phyloP scores from a whole-genome alignment of 1,140 invertebrate species.

The Aphelenchoides fujianensis region DNA sequence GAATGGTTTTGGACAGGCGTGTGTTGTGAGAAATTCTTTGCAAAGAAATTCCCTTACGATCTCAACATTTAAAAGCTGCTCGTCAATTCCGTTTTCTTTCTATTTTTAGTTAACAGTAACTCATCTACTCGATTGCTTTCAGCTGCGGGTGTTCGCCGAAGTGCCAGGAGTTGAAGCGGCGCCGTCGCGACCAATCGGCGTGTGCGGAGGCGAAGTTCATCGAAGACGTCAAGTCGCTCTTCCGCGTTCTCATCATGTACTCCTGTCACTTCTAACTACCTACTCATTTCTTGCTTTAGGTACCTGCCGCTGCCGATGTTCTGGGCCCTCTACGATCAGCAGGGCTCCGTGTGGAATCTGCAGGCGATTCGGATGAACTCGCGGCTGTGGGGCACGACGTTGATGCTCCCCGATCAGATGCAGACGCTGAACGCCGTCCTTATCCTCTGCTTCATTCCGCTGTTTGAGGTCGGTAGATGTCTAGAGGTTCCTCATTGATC shows the following conservation, averaged over 20 bases:
- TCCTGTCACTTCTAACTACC: no score
- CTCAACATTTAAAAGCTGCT: no score
- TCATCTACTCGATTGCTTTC: no score
- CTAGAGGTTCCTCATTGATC: neutral
- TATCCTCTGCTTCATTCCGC: constrained; percentile 55
- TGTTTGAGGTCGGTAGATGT: constrained; percentile 46
- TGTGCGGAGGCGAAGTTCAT: constrained; percentile 66
- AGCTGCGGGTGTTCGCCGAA: constrained; percentile 9
- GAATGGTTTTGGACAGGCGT: no score
- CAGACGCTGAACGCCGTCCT: constrained; percentile 67
- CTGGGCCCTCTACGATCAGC: constrained; percentile 74
- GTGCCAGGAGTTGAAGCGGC: constrained; percentile 19
- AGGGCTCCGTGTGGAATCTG: constrained; percentile 51
- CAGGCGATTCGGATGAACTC: constrained; percentile 32
- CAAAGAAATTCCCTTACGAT: no score
- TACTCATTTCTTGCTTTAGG: no score
- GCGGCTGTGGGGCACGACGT: constrained; percentile 40
- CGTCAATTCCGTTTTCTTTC: no score
- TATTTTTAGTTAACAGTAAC: no score
- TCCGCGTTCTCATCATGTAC: constrained; percentile 64
- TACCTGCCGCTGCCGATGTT: constrained; percentile 69
- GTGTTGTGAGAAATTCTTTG: no score
- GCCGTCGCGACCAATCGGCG: constrained; percentile 20
- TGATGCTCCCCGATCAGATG: constrained; percentile 81
- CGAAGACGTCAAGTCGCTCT: constrained; percentile 63